phyloP scores from a whole-genome alignment of 2,113 vertebrate genomes.

The Agelaius phoeniceus region DNA sequence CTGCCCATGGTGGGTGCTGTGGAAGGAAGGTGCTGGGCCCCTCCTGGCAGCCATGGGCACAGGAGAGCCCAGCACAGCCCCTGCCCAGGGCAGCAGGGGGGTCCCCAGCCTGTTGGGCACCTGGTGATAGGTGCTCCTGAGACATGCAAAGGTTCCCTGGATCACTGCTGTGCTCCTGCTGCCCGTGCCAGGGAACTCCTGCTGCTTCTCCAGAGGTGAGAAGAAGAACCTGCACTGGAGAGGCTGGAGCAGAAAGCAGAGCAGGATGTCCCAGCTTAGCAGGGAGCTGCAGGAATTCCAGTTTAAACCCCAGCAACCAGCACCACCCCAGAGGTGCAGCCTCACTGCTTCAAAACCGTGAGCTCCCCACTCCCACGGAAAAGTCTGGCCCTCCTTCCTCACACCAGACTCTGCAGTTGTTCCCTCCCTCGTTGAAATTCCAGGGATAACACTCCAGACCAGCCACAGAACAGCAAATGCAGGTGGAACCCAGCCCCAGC shows the following conservation, averaged over 20 bases:
- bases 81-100: neutral
- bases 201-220: neutral
- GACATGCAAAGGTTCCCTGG: neutral
- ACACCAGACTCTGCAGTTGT: neutral
- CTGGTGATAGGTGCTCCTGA: neutral
- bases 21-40: neutral
- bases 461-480: neutral
- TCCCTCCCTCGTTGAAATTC: neutral
- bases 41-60: fast-evolving
- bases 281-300: neutral
- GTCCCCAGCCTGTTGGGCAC: fast-evolving
- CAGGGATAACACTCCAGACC: neutral
- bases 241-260: neutral
- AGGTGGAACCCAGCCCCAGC: neutral
- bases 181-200: neutral
- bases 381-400: neutral
- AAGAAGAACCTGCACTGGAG: neutral
- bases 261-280: neutral
- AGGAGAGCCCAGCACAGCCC: fast-evolving
- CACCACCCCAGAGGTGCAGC: neutral
- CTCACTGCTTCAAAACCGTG: neutral
- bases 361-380: neutral
- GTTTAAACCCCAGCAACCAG: neutral
- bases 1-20: fast-evolving
- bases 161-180: neutral